phyloP scores from a whole-genome alignment of 92 coral and sea anemone genomes.

The Palythoa caribaeorum region DNA sequence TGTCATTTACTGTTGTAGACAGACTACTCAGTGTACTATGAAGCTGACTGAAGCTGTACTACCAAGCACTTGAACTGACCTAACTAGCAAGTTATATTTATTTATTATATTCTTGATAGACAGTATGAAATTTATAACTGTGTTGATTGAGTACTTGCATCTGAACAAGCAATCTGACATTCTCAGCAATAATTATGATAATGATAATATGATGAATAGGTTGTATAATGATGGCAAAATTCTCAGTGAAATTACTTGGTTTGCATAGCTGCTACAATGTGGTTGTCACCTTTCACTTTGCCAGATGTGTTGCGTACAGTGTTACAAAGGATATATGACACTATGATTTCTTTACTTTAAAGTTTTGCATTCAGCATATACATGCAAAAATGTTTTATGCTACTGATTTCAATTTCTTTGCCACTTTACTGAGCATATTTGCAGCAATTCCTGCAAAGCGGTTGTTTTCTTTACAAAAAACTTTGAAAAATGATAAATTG shows the following conservation, averaged over 20 bases:
- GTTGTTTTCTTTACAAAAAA: neutral
- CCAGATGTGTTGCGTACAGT: neutral
- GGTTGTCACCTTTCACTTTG: neutral
- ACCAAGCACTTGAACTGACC: too few relatives aligned
- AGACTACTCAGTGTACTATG: too few relatives aligned
- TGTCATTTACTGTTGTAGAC: too few relatives aligned
- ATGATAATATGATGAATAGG: neutral
- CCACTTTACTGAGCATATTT: neutral
- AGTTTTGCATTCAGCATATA: neutral
- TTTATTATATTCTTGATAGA: neutral
- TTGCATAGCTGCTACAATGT: neutral
- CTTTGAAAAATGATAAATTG: neutral
- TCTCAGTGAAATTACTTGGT: neutral
- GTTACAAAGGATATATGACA: neutral
- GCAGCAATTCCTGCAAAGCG: neutral
- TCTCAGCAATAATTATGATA: neutral
- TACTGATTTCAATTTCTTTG: neutral
- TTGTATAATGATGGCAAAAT: neutral
- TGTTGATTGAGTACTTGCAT: neutral
- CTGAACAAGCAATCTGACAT: neutral
- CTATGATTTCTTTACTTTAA: neutral
- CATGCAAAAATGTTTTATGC: neutral
- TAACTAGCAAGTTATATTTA: too few relatives aligned
- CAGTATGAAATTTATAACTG: neutral
- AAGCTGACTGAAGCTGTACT: too few relatives aligned